phyloP scores from a whole-genome alignment of 2,113 vertebrate species.

The Varanus komodoensis region DNA sequence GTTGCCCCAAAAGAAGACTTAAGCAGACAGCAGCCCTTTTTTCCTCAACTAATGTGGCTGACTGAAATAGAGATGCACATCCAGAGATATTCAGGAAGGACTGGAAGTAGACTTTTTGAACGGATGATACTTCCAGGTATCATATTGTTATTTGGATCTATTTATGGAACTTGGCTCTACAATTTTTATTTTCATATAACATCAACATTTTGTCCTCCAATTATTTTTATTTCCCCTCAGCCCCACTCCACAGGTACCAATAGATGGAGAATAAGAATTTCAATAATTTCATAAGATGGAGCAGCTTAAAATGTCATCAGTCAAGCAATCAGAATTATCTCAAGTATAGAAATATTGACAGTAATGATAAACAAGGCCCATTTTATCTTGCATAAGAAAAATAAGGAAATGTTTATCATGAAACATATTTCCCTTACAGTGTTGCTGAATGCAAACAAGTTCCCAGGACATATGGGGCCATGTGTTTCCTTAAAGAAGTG shows the following conservation, averaged over 20 bases:
- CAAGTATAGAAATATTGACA: conserved; percentile 57
- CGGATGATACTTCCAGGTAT: not conserved
- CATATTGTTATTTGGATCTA: not conserved
- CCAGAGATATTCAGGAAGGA: not conserved
- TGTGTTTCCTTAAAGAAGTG: conserved; percentile 82
- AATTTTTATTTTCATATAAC: not conserved
- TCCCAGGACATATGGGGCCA: conserved; percentile 81
- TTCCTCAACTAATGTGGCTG: not conserved
- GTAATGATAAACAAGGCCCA: conserved; percentile 58
- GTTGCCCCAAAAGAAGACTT: not conserved
- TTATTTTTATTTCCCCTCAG: not conserved
- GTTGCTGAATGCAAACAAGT: conserved; percentile 79
- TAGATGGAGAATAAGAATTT: conserved; percentile 20
- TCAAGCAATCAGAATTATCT: conserved; percentile 48
- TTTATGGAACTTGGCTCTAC: not conserved
- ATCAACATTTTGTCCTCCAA: not conserved
- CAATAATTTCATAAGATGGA: too few relatives aligned
- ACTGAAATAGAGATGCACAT: not conserved
- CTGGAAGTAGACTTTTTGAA: not conserved
- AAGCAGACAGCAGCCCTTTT: not conserved
- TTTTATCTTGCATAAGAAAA: conserved; percentile 71
- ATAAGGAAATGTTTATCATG: conserved; percentile 80
- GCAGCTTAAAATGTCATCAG: too few relatives aligned
- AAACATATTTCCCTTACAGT: conserved; percentile 80
- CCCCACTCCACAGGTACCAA: not conserved